Conservation (phyloP, 1,140 invertebrate species). For the Sycophaga agraensis region DNA sequence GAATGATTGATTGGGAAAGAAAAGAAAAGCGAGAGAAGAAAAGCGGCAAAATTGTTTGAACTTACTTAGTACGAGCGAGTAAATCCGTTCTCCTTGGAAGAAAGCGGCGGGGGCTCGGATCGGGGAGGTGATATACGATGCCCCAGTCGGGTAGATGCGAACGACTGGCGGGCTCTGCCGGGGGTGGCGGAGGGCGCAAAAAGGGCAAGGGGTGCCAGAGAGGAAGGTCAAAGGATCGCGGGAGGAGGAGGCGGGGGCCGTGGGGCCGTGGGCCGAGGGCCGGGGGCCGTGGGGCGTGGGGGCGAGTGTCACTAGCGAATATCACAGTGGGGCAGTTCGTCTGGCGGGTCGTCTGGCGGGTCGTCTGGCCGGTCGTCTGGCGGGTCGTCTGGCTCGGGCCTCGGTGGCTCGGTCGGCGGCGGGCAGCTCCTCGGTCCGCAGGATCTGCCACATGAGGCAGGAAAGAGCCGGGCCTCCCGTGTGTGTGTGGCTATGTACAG, state of each 20-base stretch:
- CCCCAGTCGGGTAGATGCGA: too few relatives aligned
- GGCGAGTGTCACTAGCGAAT: slow-evolving; percentile 36
- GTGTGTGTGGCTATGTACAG: slow-evolving; percentile 7
- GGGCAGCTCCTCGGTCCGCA: background rate
- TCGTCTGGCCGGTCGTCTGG: too few relatives aligned
- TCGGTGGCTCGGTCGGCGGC: too few relatives aligned
- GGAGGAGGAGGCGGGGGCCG: background rate
- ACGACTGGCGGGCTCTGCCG: too few relatives aligned
- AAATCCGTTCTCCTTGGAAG: slow-evolving; percentile 23
- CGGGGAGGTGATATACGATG: too few relatives aligned
- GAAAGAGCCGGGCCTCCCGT: slow-evolving; percentile 2
- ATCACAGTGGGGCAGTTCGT: slow-evolving; percentile 37
- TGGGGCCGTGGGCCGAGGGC: too few relatives aligned
- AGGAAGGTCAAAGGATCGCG: background rate
- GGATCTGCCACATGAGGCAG: slow-evolving; percentile 17
- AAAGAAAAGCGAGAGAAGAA: background rate
- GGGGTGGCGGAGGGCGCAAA: background rate
- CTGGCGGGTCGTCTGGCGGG: background rate
- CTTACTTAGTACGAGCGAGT: slow-evolving; percentile 22
- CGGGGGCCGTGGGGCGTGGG: too few relatives aligned
- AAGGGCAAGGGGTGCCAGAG: background rate
- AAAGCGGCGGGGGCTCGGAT: background rate
- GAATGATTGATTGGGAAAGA: too few relatives aligned
- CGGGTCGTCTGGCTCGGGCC: too few relatives aligned
- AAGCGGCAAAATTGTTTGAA: background rate